Evolutionary conservation across 2,113 vertebrate genomes (phyloP), one percentile per base, ranked within the genome.

Genomic region (Acanthochromis polyacanthus): DNA sequence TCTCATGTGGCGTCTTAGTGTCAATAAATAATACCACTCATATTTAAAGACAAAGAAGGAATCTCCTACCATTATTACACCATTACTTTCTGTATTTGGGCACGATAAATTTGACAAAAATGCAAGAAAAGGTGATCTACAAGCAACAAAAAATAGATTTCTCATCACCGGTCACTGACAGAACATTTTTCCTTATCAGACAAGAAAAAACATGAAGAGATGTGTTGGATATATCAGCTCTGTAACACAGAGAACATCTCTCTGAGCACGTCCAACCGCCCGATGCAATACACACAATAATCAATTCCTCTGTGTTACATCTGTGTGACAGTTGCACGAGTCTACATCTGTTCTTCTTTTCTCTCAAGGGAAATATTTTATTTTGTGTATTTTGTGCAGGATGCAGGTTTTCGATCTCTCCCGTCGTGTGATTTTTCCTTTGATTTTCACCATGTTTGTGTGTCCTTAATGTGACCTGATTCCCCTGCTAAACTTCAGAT

Each of bases 361-460:
- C 56, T 80, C 82, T 69, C 65, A 1, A 40, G 73, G 65, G 79
- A 88, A 80, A 70, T 80, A 70, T 16, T 51, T 60, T 40, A 17
- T 68, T 40, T 16, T 7, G 20, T 20, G 12, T 48, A 50, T 63
- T 59, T 43, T 57, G 4, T 25, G 12, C 51, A 56, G 40, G 51
- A 68, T 55, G 23, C 51, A 30, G 17, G 28, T 32, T 64, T 14
- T 30, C 30, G 4, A 30, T 30, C 30, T 30, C 16, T 46, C 22
- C 16, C 17, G 23, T 5, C 61, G 52, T 66, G 38, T 40, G n/a
- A 53, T 12, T 25, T 67, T 72, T 70, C 62, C n/a, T 60, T 65
- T 67, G 15, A 57, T 46, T 50, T 64, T 12, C 51, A 38, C 11
- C n/a, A 30, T 50, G 17, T 53, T 52, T 71, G 10, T 65, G 11